Conservation (phyloP, 2,888 invertebrate species). For the Stegana nigrithorax region DNA sequence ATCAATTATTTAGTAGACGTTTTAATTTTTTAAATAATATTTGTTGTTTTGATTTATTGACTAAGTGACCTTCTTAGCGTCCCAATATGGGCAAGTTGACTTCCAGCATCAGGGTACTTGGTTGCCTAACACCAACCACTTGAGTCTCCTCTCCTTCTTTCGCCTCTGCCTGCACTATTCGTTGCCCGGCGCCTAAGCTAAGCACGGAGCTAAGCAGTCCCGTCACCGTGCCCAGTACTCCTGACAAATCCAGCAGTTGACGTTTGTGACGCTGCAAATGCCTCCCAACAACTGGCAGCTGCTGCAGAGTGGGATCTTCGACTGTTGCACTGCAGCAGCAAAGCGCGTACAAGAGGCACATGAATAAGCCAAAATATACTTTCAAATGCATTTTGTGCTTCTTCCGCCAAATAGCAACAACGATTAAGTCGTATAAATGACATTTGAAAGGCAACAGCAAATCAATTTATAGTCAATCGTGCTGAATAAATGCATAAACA, state of each 20-base stretch:
- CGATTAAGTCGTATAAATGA: no score
- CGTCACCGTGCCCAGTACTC: neutral
- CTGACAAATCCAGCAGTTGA: neutral
- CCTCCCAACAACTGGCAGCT: neutral
- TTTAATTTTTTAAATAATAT: no score
- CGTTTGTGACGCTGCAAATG: neutral
- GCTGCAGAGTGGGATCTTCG: neutral
- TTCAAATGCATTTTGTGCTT: neutral
- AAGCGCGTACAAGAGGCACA: neutral
- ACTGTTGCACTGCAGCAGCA: neutral
- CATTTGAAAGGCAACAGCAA: no score
- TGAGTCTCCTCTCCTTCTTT: no score
- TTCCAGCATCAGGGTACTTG: neutral
- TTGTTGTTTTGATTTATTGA: no score
- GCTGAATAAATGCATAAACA: no score
- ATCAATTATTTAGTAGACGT: no score
- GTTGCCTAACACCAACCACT: no score
- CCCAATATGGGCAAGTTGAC: neutral
- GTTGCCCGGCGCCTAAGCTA: neutral
- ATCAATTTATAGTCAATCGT: no score
- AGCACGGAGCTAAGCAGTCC: neutral
- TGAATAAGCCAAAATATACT: neutral
- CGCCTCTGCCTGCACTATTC: no score
- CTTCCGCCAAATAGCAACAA: no score
- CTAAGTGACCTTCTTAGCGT: neutral